Evolutionary conservation across 2,797 vertebrate species (phyloP), one percentile per base, ranked within the genome.

Genomic region (Microcaecilia unicolor): DNA sequence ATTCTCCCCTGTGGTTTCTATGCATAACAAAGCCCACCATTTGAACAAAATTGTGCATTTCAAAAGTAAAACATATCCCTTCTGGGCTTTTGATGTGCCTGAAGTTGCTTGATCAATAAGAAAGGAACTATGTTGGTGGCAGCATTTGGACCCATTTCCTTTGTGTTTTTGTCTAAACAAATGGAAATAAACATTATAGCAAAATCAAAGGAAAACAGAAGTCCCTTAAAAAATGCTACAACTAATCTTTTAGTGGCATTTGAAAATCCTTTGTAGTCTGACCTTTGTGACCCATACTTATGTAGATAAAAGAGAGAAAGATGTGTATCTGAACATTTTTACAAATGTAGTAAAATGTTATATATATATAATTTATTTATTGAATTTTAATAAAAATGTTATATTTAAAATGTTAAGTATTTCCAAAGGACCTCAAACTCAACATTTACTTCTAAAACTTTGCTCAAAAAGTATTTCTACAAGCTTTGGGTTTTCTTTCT

Each of bases 1-100:
- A 48, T 58, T 54, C 42, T 63, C 48, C 39, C 56, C 55, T 68
- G 40, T 46, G 71, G 53, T 64, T 29, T 36, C 35, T 11, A 28
- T 50, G 30, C 56, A 59, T 64, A 71, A 67, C 61, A 78, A 65
- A 47, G 31, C 15, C 32, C 56, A 47, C n/a, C 42, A 46, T 34
- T 55, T 51, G 52, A 34, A 26, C 18, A 29, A 48, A 52, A 38
- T 26, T 41, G 42, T 49, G 50, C 36, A 55, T 57, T 67, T 70
- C 55, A 72, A 71, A 72, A 40, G 53, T 35, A 37, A 35, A 39
- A 30, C n/a, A n/a, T 15, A 55, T 17, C 17, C 34, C 38, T 58
- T 54, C 55, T 60, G 48, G 58, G 46, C 41, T 71, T 69, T 69
- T 59, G 44, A 55, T 45, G 20, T 61, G 37, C 36, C 33, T 26